Evolutionary conservation across 1,140 invertebrate species (phyloP).

Genomic region (Drosophila sechellia): DNA sequence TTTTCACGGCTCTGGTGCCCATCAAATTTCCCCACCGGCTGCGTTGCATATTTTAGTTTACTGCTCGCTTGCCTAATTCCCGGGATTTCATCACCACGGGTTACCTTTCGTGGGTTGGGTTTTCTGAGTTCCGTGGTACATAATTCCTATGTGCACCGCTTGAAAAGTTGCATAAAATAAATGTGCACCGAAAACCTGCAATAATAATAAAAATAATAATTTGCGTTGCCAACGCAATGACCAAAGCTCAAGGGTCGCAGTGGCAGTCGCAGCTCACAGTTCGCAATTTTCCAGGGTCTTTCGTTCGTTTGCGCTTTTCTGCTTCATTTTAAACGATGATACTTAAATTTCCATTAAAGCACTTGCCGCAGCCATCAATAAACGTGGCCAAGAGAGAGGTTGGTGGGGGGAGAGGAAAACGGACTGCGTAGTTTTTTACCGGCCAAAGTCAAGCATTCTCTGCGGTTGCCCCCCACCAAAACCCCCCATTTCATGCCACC

Average conservation of each 20-base stretch:
- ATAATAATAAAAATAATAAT: constrained; percentile 76
- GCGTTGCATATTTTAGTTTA: constrained; percentile 72
- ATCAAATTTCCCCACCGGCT: constrained; percentile 49
- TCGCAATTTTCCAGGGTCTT: constrained; percentile 17
- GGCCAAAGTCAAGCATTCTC: constrained; percentile 72
- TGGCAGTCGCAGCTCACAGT: constrained; percentile 21
- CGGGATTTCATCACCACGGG: constrained; percentile 21
- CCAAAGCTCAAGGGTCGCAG: constrained; percentile 56
- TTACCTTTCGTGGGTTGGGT: background rate
- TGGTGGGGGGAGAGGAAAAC: background rate
- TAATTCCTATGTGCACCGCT: constrained; percentile 70
- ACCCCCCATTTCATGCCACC: background rate
- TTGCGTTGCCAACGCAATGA: constrained; percentile 68
- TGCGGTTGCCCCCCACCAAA: constrained; percentile 46
- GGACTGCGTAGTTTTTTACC: constrained; percentile 55
- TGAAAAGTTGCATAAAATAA: constrained; percentile 76
- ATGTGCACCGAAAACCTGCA: constrained; percentile 65
- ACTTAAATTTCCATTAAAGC: constrained; percentile 83
- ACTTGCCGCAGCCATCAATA: constrained; percentile 79
- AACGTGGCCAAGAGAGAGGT: constrained; percentile 39
- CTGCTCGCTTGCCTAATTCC: constrained; percentile 51
- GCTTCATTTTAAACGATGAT: constrained; percentile 81
- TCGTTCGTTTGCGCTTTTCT: constrained; percentile 65
- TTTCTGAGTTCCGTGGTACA: constrained; percentile 19
- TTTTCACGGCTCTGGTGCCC: constrained; percentile 62